A percentile compares a stretch with the other conserved stretches of the same genome.
phyloP scores from a whole-genome alignment of 2,888 invertebrate genomes.

The Drosophila histrio region DNA sequence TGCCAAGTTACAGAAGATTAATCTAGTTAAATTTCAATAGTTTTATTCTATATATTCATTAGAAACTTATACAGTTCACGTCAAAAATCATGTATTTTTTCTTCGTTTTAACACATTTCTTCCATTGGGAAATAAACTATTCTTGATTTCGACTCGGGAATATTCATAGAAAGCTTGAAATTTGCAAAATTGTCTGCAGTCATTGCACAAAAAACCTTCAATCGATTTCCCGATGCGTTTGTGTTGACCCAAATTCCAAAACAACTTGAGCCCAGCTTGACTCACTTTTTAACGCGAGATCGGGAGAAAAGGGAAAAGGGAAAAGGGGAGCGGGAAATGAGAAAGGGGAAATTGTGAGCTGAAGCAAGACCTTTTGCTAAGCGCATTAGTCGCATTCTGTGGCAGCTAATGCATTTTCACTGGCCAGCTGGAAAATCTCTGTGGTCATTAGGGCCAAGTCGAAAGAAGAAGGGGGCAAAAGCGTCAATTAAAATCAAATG shows the following conservation, averaged over 20 bases:
- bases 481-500: conserved; percentile 48
- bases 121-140: too few relatives aligned
- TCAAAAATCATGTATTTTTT: too few relatives aligned
- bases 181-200: not conserved
- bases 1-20: too few relatives aligned
- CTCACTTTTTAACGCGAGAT: conserved; percentile 27
- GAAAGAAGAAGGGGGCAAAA: conserved; percentile 8
- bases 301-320: not conserved
- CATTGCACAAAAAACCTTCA: not conserved
- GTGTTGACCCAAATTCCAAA: conserved; percentile 67
- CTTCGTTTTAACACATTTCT: too few relatives aligned
- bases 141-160: too few relatives aligned
- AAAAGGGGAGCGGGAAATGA: not conserved
- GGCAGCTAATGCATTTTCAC: conserved; percentile 59
- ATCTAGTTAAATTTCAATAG: too few relatives aligned
- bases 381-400: conserved; percentile 68
- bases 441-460: conserved; percentile 65
- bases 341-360: not conserved
- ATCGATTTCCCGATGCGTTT: conserved; percentile 57
- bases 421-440: conserved; percentile 72
- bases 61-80: too few relatives aligned
- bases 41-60: too few relatives aligned
- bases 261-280: conserved; percentile 37
- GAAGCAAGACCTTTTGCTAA: conserved; percentile 40
- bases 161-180: not conserved